Evolutionary conservation across 2,113 vertebrate species (phyloP).

Genomic region (Gracilinanus agilis): DNA sequence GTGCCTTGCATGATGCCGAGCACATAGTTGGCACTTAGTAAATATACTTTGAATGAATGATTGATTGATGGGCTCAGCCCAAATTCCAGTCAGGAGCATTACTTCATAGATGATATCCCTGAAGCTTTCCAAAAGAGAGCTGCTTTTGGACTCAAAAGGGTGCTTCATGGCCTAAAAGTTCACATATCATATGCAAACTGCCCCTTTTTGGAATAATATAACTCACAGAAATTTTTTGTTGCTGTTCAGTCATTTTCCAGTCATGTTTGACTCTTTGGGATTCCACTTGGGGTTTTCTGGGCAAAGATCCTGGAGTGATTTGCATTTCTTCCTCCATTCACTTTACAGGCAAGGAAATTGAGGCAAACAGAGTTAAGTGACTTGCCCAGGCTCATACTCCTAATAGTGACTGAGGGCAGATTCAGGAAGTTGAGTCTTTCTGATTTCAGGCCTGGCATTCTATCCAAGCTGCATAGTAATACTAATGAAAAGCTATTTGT

Average conservation of each 20-base stretch:
- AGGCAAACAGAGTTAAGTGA: no score
- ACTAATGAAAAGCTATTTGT: accelerated
- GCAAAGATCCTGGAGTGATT: no score
- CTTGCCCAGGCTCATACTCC: no score
- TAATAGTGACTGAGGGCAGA: no score
- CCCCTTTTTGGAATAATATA: not conserved
- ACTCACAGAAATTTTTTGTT: not conserved
- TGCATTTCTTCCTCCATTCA: no score
- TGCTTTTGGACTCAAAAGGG: not conserved
- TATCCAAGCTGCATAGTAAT: not conserved
- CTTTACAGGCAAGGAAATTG: no score
- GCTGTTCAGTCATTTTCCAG: no score
- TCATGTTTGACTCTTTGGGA: no score
- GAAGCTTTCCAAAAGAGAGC: conserved; percentile 20
- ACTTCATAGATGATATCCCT: not conserved
- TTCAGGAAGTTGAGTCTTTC: no score
- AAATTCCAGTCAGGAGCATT: not conserved
- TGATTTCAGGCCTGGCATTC: no score
- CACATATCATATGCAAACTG: not conserved
- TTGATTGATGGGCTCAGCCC: conserved; percentile 8
- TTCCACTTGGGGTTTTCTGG: no score
- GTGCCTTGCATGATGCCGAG: not conserved
- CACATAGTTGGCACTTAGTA: not conserved
- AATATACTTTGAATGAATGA: not conserved
- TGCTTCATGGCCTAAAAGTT: not conserved